These are phyloP conservation scores for Tokudaia muenninki DNA, from an alignment of 2,797 vertebrate genomes.

Conservation along the genomic window DNA sequence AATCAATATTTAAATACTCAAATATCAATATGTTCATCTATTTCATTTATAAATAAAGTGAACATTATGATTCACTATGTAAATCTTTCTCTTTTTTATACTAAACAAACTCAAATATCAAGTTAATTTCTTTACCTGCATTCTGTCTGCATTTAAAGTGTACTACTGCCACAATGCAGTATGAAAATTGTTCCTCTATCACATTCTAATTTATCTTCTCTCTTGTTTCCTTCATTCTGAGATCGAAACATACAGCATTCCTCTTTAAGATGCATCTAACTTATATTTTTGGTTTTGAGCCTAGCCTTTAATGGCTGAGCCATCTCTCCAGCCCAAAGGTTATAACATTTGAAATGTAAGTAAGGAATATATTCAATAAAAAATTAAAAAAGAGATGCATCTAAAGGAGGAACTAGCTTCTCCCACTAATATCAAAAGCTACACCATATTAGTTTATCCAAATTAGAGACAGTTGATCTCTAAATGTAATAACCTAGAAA, in stretches of 20 bases:
- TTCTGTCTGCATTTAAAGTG: neutral
- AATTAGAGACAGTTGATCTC: neutral
- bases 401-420: neutral
- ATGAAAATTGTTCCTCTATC: neutral
- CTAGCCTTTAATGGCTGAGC: too few species aligned
- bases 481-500: slow-evolving; percentile 4
- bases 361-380: too few species aligned
- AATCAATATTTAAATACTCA: neutral
- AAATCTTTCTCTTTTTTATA: neutral
- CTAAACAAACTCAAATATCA: neutral
- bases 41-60: neutral
- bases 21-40: neutral
- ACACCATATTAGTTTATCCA: neutral
- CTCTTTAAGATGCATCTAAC: neutral
- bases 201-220: neutral
- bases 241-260: neutral
- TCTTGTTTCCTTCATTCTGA: neutral
- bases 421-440: neutral
- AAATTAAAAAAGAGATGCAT: neutral
- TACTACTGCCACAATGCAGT: neutral
- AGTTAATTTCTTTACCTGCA: neutral
- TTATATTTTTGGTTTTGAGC: neutral
- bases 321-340: too few species aligned
- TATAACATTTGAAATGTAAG: too few species aligned
- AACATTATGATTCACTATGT: neutral